These are phyloP conservation scores for Chamaea fasciata DNA, from an alignment of 2,113 vertebrate genomes.

Conservation along the genomic window DNA sequence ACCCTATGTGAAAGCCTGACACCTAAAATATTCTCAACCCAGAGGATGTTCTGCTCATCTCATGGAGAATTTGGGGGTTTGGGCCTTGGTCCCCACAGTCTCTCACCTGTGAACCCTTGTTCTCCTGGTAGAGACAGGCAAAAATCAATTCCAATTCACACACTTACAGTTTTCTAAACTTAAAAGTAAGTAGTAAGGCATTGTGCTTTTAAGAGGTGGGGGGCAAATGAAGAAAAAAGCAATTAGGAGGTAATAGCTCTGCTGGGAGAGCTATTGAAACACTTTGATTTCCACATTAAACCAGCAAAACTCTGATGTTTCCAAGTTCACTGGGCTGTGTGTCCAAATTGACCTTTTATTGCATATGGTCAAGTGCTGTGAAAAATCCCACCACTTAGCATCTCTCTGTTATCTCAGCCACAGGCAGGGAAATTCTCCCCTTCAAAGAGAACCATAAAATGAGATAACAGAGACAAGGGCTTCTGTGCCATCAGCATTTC, in stretches of 20 bases:
- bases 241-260: slow-evolving; percentile 31
- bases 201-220: slow-evolving; percentile 7
- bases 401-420: slow-evolving; percentile 53
- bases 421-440: slow-evolving; percentile 37
- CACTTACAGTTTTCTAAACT: not conserved
- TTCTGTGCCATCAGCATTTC: slow-evolving; percentile 59
- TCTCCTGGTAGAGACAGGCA: not conserved
- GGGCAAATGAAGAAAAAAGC: slow-evolving; percentile 21
- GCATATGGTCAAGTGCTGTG: slow-evolving; percentile 61
- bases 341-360: slow-evolving; percentile 59
- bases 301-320: slow-evolving; percentile 50
- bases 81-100: not conserved
- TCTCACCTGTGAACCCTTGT: not conserved
- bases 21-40: not conserved
- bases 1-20: not conserved
- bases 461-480: slow-evolving; percentile 48
- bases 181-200: not conserved
- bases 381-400: slow-evolving; percentile 60
- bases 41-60: not conserved
- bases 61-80: not conserved
- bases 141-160: not conserved
- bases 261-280: slow-evolving; percentile 30
- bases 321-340: slow-evolving; percentile 52
- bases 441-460: slow-evolving; percentile 64
- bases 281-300: slow-evolving; percentile 53